Conservation (phyloP, 2,113 vertebrate species). For the Myodes glareolus region DNA sequence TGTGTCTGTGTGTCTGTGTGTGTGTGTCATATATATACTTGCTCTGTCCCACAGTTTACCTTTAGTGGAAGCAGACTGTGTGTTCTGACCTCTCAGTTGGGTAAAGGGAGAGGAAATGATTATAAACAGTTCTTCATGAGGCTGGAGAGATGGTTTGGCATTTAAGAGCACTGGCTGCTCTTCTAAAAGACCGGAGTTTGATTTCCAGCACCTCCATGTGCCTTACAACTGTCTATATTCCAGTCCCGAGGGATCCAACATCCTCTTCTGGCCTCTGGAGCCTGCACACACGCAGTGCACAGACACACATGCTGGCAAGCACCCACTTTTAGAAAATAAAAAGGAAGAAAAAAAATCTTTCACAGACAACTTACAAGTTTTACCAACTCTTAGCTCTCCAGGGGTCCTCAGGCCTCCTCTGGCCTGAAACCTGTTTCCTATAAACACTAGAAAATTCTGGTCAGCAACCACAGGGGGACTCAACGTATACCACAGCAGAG, state of each 20-base stretch:
- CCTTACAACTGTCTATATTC: not conserved
- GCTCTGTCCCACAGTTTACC: not conserved
- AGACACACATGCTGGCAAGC: not conserved
- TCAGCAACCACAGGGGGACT: not conserved
- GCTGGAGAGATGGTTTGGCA: not conserved
- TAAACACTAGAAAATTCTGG: not conserved
- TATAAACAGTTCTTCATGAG: not conserved
- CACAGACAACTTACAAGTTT: not conserved
- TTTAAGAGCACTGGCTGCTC: not conserved
- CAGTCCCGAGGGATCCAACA: not conserved
- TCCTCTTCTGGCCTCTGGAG: not conserved
- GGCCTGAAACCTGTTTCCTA: not conserved
- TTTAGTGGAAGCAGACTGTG: not conserved
- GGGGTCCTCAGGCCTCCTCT: not conserved
- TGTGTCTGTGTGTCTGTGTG: too few species aligned
- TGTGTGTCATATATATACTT: too few species aligned
- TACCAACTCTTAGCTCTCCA: slow-evolving; percentile 31
- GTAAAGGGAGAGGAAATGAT: not conserved
- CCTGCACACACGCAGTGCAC: not conserved
- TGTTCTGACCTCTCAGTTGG: not conserved
- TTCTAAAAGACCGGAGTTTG: not conserved
- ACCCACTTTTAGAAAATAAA: not conserved
- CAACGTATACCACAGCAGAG: not conserved
- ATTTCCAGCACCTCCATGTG: not conserved
- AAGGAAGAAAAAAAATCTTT: not conserved